phyloP scores from a whole-genome alignment of 1,140 invertebrate species.

The Daktulosphaira vitifoliae region DNA sequence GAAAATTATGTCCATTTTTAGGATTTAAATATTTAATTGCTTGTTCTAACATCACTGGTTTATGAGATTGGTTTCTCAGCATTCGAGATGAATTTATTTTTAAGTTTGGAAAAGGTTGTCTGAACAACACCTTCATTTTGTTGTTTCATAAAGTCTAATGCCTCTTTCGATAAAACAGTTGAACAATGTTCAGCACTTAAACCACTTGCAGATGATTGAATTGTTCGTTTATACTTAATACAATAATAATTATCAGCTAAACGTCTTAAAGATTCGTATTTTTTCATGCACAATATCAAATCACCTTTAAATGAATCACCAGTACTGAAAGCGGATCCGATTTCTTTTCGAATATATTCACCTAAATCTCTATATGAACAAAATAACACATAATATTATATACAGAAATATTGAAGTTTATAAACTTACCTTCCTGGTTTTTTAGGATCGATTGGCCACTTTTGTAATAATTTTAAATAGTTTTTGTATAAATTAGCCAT shows the following conservation, averaged over 20 bases:
- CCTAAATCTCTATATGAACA: constrained; percentile 61
- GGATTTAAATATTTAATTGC: constrained; percentile 59
- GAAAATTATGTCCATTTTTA: constrained; percentile 50
- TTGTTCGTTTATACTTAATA: constrained; percentile 52
- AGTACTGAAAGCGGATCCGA: constrained; percentile 56
- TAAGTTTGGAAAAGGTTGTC: background rate
- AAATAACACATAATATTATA: constrained; percentile 3
- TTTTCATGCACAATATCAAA: constrained; percentile 52
- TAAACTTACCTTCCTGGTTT: constrained; percentile 60
- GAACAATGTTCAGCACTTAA: constrained; percentile 61
- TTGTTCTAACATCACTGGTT: constrained; percentile 63
- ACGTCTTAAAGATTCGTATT: constrained; percentile 59
- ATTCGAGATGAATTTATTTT: constrained; percentile 1
- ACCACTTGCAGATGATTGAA: constrained; percentile 56
- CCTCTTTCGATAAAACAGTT: constrained; percentile 59
- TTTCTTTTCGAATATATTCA: constrained; percentile 58
- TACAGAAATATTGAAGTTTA: constrained; percentile 22
- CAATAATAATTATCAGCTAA: constrained; percentile 60
- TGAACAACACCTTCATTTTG: background rate
- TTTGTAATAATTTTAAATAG: constrained; percentile 63
- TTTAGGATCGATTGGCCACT: constrained; percentile 65
- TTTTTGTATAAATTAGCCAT: constrained; percentile 62
- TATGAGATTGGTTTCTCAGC: constrained; percentile 45
- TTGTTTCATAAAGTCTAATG: constrained; percentile 45
- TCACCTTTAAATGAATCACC: constrained; percentile 48